phyloP scores from a whole-genome alignment of 1,140 invertebrate species.

The Ceratoteleas bidentatus region DNA sequence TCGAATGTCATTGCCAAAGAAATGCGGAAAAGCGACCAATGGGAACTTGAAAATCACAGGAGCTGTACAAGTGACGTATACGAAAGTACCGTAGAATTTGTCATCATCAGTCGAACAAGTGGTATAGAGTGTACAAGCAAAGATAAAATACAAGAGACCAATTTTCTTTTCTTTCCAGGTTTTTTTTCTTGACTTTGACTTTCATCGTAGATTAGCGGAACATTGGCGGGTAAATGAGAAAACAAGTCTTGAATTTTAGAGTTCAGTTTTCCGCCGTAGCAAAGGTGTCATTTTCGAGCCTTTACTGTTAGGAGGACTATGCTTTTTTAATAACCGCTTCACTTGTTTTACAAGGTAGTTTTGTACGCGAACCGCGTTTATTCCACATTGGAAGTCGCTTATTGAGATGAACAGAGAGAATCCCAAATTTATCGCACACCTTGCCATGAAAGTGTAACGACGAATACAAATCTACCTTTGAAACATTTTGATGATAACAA shows the following conservation, averaged over 20 bases:
- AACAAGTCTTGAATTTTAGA: too few species aligned
- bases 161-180: too few species aligned
- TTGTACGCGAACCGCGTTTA: too few species aligned
- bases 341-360: too few species aligned
- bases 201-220: constrained; percentile 26
- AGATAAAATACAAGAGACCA: not conserved
- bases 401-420: too few species aligned
- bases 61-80: not conserved
- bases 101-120: constrained; percentile 15
- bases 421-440: too few species aligned
- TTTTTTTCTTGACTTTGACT: too few species aligned
- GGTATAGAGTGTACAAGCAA: constrained; percentile 7
- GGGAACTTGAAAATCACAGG: constrained; percentile 1
- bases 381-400: too few species aligned
- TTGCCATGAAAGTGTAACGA: too few species aligned
- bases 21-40: not conserved
- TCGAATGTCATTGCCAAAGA: constrained; percentile 31
- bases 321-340: constrained; percentile 40
- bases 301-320: constrained; percentile 18
- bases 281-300: constrained; percentile 13
- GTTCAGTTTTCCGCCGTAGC: too few species aligned
- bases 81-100: constrained; percentile 19
- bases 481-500: too few species aligned
- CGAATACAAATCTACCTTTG: too few species aligned
- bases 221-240: constrained; percentile 20